Conservation (phyloP, 1,140 invertebrate genomes). For the Nylanderia fulva region DNA sequence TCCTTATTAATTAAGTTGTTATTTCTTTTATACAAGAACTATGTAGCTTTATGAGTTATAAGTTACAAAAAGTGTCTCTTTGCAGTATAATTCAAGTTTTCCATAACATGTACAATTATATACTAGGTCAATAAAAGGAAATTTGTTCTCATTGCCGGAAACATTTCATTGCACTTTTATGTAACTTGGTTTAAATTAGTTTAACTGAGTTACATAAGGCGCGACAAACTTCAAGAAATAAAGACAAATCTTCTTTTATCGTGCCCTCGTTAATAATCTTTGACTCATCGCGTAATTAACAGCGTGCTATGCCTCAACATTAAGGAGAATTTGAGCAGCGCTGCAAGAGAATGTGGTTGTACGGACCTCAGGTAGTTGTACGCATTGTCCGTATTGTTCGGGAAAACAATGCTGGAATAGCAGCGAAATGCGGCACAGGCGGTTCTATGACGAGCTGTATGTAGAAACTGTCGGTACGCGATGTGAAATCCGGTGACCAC, state of each 20-base stretch:
- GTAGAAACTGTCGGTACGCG: slow-evolving; percentile 54
- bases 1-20: too few species aligned
- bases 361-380: slow-evolving; percentile 67
- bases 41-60: neutral
- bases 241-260: slow-evolving; percentile 9
- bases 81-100: neutral
- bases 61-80: neutral
- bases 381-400: slow-evolving; percentile 68
- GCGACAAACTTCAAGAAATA: slow-evolving; percentile 5
- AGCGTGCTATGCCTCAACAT: slow-evolving; percentile 33
- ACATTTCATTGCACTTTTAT: slow-evolving; percentile 23
- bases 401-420: slow-evolving; percentile 71
- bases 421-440: slow-evolving; percentile 62
- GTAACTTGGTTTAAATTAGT: slow-evolving; percentile 12
- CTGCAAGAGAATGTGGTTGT: slow-evolving; percentile 62
- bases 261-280: slow-evolving; percentile 19
- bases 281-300: slow-evolving; percentile 11
- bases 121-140: neutral
- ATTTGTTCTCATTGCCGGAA: neutral
- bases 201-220: slow-evolving; percentile 2
- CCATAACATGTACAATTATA: slow-evolving; percentile 8
- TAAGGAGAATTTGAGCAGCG: slow-evolving; percentile 61
- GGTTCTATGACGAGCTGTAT: slow-evolving; percentile 65
- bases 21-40: neutral
- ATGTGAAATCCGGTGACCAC: slow-evolving; percentile 54